Evolutionary conservation across 2,888 invertebrate species (phyloP), one percentile per base, ranked within the genome.

Genomic region (Drosophila pegasa): DNA sequence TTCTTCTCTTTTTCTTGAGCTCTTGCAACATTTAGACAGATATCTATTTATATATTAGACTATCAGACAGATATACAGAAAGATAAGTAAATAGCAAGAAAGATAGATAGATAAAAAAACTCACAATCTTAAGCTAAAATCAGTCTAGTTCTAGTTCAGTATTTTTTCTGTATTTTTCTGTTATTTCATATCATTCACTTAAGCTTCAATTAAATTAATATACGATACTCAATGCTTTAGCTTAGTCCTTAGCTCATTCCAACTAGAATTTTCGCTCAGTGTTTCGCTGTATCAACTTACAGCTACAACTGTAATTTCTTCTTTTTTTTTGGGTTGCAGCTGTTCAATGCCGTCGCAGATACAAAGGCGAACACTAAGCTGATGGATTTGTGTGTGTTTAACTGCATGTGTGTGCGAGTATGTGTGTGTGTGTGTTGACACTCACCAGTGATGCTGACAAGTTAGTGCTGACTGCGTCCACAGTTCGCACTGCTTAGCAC

Each of bases 391-490:
- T 52, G 47, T 14, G 63, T 31, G 20, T 10, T 10, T 18, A 27
- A n/a, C 5, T 18, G 27, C 12, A 8, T 33, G 29, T 12, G 40
- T 35, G n/a, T 22, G 25, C 37, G 31, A 9, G 47, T 41, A 5
- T 35, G 18, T 29, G 38, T 9, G 29, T 37, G 25, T 12, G 37
- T 18, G 48, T 66, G 50, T 38, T 50, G 31, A 38, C 52, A 75
- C 74, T 75, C 38, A 75, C 74, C 74, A 72, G 54, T 59, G 58
- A 52, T 64, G 73, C 63, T 66, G 71, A 72, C 66, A 77, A 77
- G 61, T 75, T 59, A 54, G 31, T 59, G 65, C 31, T 25, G 20
- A n/a, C 35, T 45, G 57, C 57, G 20, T 9, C 20, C 54, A 55
- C 33, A 12, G 55, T 41, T 31, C 5, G 29, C 31, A 54, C 33